phyloP scores from a whole-genome alignment of 2,888 invertebrate species.

The Salticus scenicus region DNA sequence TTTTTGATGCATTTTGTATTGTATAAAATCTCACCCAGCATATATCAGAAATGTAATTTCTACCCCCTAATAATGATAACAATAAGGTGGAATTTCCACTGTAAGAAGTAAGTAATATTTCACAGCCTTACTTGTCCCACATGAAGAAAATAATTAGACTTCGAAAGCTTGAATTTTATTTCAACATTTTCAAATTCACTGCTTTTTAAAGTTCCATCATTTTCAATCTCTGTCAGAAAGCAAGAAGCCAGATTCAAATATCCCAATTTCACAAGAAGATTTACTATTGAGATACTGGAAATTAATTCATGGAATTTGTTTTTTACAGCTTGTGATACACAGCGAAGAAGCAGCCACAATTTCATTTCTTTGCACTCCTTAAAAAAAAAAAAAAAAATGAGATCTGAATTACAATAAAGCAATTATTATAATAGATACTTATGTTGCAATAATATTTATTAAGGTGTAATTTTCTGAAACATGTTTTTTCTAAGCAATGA shows the following conservation, averaged over 20 bases:
- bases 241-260: constrained; percentile 41
- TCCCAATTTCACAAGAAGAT: constrained; percentile 25
- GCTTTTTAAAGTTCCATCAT: background rate
- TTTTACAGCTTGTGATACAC: constrained; percentile 15
- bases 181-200: background rate
- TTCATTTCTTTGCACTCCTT: constrained; percentile 47
- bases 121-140: constrained; percentile 44
- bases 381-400: constrained; percentile 2
- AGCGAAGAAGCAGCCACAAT: constrained; percentile 27
- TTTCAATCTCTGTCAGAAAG: constrained; percentile 18
- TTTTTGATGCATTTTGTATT: no score
- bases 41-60: no score
- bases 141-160: constrained; percentile 26
- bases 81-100: no score
- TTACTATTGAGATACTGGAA: constrained; percentile 19
- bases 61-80: no score
- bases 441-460: no score
- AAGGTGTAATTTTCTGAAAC: no score
- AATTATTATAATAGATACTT: no score
- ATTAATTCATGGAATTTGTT: constrained; percentile 23
- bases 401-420: background rate
- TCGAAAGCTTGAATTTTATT: constrained; percentile 32
- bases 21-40: no score
- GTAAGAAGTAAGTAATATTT: background rate
- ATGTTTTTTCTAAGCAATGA: no score